Percentiles rank a stretch among this genome's conserved stretches.
Conservation (phyloP, 2,113 vertebrate species). For the Merops nubicus region DNA sequence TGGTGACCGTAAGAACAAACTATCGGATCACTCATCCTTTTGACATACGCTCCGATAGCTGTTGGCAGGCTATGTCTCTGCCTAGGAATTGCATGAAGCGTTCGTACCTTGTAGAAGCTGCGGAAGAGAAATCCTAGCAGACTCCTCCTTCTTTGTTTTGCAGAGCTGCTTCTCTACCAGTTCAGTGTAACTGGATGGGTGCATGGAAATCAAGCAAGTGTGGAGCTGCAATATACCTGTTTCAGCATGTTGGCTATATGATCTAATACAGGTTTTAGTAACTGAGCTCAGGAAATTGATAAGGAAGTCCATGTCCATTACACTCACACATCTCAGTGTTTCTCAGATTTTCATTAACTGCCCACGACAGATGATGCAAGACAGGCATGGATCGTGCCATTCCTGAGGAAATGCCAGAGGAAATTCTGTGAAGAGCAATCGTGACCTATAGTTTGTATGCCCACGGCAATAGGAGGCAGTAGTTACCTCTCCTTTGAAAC, state of each 20-base stretch:
- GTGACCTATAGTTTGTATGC: not conserved
- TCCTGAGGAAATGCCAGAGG: not conserved
- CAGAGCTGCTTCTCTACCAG: not conserved
- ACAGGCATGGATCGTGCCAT: accelerated
- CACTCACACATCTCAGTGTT: not conserved
- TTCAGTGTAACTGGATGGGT: not conserved
- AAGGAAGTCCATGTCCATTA: not conserved
- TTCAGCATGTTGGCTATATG: not conserved
- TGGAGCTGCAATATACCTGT: not conserved
- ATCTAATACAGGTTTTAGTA: not conserved
- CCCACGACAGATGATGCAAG: not conserved
- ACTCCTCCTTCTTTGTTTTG: not conserved
- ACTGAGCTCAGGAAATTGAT: not conserved
- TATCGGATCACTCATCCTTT: not conserved
- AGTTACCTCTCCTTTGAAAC: not conserved
- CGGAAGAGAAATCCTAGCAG: not conserved
- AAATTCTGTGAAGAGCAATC: not conserved
- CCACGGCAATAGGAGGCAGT: not conserved
- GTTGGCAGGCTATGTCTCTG: not conserved
- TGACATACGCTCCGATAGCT: not conserved
- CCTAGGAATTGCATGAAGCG: not conserved
- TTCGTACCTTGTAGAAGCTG: not conserved
- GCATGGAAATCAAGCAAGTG: not conserved
- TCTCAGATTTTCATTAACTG: not conserved
- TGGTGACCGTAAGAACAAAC: not conserved